Evolutionary conservation across 2,113 vertebrate genomes (phyloP), one percentile per base, ranked within the genome.

Genomic region (Edolisoma coerulescens): DNA sequence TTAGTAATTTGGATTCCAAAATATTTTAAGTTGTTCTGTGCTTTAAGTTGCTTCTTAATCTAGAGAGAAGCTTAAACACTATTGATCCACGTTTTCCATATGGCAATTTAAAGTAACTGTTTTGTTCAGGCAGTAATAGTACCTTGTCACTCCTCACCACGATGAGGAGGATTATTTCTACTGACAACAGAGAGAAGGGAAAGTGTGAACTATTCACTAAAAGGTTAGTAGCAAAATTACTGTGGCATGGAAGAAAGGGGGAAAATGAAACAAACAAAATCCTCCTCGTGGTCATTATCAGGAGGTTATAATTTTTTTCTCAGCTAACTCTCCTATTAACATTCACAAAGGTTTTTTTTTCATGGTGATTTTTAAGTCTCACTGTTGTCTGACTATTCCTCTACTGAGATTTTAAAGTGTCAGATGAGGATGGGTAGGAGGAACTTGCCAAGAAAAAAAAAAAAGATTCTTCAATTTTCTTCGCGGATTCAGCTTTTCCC

Each of bases 401-500:
- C 77, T 60, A 32, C 84, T 42, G 59, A 95, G 80, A 90, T 87
- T 93, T 90, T 64, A 35, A 86, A 92, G 80, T 94, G 94, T 97
- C 95, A 95, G 85, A 95, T 95, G 89, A 93, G 83, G 90, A 90
- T 87, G 94, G 79, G 70, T 94, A 87, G 73, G 64, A 92, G 70
- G 67, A 95, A 97, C 91, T 69, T 97, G 96, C 89, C 95, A 93
- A 95, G 60, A 87, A 70, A 61, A 63, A 68, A 68, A 71, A 79
- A 63, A 87, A 53, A 83, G 9, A 93, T 94, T 90, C 85, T 96
- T 93, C 84, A 57, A 87, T 96, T 96, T 96, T 96, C 89, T 94
- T 97, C 87, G 50, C 56, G 87, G 80, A 96, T 97, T 96, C 84
- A 87, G 78, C 77, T 89, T 94, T 97, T 94, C 93, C 93, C 96